Conservation (phyloP, 2,797 vertebrate species). For the Rhincodon typus region DNA sequence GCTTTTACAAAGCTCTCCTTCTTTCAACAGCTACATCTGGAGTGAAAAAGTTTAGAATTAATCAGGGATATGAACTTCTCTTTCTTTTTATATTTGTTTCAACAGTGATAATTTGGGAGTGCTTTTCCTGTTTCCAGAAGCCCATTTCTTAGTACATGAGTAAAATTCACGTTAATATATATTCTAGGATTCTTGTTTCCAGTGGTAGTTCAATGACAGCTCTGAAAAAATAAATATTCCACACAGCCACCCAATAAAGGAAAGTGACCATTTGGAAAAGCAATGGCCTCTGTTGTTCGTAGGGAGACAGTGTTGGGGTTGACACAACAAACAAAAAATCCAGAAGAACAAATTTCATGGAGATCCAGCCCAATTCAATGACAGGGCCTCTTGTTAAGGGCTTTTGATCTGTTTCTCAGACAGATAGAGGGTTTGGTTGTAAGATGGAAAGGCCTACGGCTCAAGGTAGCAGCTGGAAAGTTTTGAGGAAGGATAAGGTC, state of each 20-base stretch:
- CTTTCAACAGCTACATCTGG: neutral
- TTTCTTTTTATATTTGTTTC: neutral
- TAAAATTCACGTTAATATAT: neutral
- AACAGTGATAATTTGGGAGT: neutral
- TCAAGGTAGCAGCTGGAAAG: no score
- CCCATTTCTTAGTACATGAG: neutral
- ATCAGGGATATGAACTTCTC: neutral
- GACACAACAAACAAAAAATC: neutral
- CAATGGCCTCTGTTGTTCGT: neutral
- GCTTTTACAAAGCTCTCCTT: neutral
- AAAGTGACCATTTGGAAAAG: neutral
- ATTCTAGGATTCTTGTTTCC: no score
- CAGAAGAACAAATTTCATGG: no score
- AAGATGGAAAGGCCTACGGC: no score
- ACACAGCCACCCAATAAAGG: neutral
- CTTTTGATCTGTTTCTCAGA: no score
- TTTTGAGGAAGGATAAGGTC: no score
- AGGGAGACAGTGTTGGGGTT: no score
- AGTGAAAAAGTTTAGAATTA: neutral
- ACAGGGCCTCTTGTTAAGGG: no score
- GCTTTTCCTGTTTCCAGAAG: neutral
- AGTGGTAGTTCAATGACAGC: neutral
- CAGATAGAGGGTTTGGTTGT: no score
- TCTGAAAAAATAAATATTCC: no score
- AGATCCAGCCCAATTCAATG: no score